Conservation (phyloP, 2,113 vertebrate species). For the Pionites leucogaster region DNA sequence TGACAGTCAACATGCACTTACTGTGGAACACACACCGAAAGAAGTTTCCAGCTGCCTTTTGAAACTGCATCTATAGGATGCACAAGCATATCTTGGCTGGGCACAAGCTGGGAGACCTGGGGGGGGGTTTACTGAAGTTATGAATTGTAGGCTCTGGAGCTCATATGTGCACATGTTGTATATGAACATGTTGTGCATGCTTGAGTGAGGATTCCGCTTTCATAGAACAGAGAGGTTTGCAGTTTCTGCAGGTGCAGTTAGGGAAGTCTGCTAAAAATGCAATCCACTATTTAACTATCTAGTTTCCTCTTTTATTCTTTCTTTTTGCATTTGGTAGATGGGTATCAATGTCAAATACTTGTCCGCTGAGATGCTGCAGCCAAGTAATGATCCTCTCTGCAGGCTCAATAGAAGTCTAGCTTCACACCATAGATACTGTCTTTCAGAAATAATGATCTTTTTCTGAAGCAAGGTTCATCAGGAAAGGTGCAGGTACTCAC, state of each 20-base stretch:
- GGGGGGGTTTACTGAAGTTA: rapidly evolving
- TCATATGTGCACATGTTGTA: rapidly evolving
- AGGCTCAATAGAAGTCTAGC: not conserved
- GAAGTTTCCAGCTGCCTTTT: not conserved
- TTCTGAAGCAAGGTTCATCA: not conserved
- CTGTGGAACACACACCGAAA: not conserved
- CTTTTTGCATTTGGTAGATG: not conserved
- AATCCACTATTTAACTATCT: not conserved
- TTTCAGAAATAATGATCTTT: not conserved
- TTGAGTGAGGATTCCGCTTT: not conserved
- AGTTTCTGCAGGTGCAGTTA: not conserved
- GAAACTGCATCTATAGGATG: not conserved
- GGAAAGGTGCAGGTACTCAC: not conserved
- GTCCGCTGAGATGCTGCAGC: not conserved
- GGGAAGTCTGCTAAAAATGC: not conserved
- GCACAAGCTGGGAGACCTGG: not conserved
- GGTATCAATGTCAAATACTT: not conserved
- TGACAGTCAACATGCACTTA: constrained; percentile 6
- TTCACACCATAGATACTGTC: not conserved
- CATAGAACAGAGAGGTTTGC: not conserved
- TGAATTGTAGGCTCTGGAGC: not conserved
- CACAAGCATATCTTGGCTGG: not conserved
- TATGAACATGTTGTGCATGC: not conserved
- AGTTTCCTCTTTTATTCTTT: not conserved
- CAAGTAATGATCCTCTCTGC: not conserved